Base-by-base conservation (phyloP, 2,888 invertebrate species). In the Sialis lutaria region DNA sequence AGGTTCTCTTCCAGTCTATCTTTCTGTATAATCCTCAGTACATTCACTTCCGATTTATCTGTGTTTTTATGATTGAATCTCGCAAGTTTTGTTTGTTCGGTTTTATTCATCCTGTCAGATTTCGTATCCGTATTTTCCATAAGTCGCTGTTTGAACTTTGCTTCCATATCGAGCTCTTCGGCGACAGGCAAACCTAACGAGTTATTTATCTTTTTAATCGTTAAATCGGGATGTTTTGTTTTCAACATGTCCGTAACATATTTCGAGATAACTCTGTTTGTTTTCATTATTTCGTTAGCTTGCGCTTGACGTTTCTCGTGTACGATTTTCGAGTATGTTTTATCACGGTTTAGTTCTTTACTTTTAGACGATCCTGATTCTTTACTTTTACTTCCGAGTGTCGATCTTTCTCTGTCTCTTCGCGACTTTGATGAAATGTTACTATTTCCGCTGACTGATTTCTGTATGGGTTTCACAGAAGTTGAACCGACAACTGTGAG, bases 141-240 rank as follows among this genome's bases (percentile, higher is more conserved):
- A 41, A 75, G 57, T 50, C 74, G 68, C 54, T 75, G 74, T 53
- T 75, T 75, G 46, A 74, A 70, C 55, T 74, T 74, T 33, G 73
- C 72, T 55, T 75, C 74, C 65, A 66, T 64, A 51, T 64, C 63
- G 43, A 65, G 63, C 53, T 68, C 68, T 41, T 67, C 65, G 45
- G 58, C 57, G 6, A 66, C 68, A 4, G 69, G 68, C 47, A 70
- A 61, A 34, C 65, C 56, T 47, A 66, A 55, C 47, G 51, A 34
- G 40, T 10, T 44, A 34, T 41, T 40, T 32, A 45, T 33, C 42
- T 42, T 31, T 41, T 39, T 22, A 40, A 8, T 31, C n/a, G n/a
- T 33, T 34, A 22, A 44, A 50, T 51, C 47, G 50, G 51, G 48
- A 13, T 49, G 44, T 46, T 48, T 50, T 31, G 41, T 33, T 12